Conservation (phyloP, 2,888 invertebrate species). For the Lasioglossum leucozonium region DNA sequence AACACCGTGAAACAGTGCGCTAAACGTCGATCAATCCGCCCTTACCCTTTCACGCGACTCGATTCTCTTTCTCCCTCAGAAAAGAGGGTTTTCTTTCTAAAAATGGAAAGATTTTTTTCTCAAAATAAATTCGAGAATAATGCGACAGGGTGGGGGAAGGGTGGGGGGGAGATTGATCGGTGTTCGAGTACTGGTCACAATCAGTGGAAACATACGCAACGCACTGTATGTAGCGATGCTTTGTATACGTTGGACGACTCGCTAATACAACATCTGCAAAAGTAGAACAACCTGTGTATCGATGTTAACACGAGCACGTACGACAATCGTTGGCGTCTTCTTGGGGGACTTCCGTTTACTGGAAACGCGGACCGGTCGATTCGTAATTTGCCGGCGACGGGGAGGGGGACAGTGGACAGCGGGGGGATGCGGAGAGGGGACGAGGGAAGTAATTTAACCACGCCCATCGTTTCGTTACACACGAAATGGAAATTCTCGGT, state of each 20-base stretch:
- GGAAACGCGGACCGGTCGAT: conserved; percentile 28
- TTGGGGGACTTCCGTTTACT: conserved; percentile 42
- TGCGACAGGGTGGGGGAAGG: too few relatives aligned
- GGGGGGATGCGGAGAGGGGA: not conserved
- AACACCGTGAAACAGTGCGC: conserved; percentile 35
- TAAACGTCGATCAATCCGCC: conserved; percentile 33
- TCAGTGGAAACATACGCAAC: conserved; percentile 50
- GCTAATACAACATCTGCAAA: conserved; percentile 49
- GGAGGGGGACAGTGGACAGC: too few relatives aligned
- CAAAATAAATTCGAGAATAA: not conserved
- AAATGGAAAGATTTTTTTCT: not conserved
- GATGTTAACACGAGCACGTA: conserved; percentile 49
- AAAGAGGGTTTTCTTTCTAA: not conserved
- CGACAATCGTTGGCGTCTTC: conserved; percentile 42
- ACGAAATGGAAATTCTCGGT: conserved; percentile 11
- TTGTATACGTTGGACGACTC: conserved; percentile 55
- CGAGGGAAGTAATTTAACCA: not conserved
- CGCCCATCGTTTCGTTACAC: conserved; percentile 3
- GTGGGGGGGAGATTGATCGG: conserved; percentile 33
- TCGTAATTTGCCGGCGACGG: not conserved
- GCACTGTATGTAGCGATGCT: conserved; percentile 57
- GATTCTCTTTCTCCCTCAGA: not conserved
- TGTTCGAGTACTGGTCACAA: conserved; percentile 45
- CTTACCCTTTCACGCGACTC: too few relatives aligned
- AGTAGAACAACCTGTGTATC: conserved; percentile 59